Evolutionary conservation across 1,140 invertebrate genomes (phyloP), one percentile per base, ranked within the genome.

Genomic region (Macrotrachela quadricornifera): DNA sequence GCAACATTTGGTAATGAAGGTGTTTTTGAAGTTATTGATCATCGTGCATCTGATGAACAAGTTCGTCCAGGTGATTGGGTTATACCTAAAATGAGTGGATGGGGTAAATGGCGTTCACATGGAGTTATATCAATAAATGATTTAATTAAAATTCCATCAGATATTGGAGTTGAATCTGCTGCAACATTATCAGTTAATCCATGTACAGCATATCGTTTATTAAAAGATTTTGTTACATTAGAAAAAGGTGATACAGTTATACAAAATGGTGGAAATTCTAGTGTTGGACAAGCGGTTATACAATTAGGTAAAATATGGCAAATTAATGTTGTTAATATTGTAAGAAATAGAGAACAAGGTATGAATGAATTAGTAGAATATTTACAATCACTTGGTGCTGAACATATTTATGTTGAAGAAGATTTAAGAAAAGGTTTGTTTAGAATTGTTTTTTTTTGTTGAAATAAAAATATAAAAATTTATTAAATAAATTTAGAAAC

Each of bases 221-320:
- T 97, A 0, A 79, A 79, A 64, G 86, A 95, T 71, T 96, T 87
- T 76, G 78, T 78, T 36, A 56, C 72, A 38, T 70, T 96, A 0
- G 75, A 78, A 59, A 72, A 78, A 44, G 86, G 85, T 16, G 84
- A 90, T 64, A 76, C 75, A 37, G 75, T 92, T 1, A 87, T 96
- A 63, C 91, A 97, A 73, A 97, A 97, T 74, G 90, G 86, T 46
- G 86, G 81, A 0, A 99, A 96, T 70, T 91, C 87, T 66, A 85
- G 83, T 16, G 90, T 91, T 57, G 92, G 92, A 1, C 83, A 90
- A 69, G 79, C 83, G 62, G 85, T 94, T 0, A 95, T 95, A 62
- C 88, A 97, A 60, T 63, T 78, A 48, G 70, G 71, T 15, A 67
- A 67, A 57, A 58, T 64, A 17, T 83, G 80, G 78, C 78, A 78